A percentile compares a stretch with the other conserved stretches of the same genome.
Conservation (phyloP, 2,113 vertebrate species). For the Irena cyanogastra region DNA sequence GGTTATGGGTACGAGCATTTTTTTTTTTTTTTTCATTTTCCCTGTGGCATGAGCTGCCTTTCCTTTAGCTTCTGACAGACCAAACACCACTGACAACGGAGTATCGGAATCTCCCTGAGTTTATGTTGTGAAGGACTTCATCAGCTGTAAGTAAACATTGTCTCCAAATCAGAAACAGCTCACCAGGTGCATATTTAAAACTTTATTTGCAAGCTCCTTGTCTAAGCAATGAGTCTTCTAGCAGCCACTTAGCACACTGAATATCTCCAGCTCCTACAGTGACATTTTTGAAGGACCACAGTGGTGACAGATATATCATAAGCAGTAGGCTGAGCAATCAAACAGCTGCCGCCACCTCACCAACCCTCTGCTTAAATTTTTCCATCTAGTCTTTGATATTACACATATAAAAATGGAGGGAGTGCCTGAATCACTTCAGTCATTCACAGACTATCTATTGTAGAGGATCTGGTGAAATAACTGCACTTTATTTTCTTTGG, state of each 20-base stretch:
- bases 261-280: neutral
- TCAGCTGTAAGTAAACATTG: neutral
- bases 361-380: neutral
- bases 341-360: neutral
- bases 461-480: neutral
- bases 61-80: neutral
- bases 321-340: neutral
- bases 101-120: neutral
- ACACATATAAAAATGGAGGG: neutral
- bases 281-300: neutral
- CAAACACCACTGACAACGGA: neutral
- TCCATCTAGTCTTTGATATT: neutral
- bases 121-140: neutral
- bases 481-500: neutral
- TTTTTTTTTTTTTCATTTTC: neutral
- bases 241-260: neutral
- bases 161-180: neutral
- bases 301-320: neutral
- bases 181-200: neutral
- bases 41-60: neutral
- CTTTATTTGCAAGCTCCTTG: neutral
- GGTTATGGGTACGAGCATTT: rapidly evolving
- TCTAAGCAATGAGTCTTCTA: neutral
- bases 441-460: rapidly evolving
- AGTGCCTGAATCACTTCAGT: neutral